Evolutionary conservation across 2,797 vertebrate species (phyloP), one percentile per base, ranked within the genome.

Genomic region (Pangasius krempfi): DNA sequence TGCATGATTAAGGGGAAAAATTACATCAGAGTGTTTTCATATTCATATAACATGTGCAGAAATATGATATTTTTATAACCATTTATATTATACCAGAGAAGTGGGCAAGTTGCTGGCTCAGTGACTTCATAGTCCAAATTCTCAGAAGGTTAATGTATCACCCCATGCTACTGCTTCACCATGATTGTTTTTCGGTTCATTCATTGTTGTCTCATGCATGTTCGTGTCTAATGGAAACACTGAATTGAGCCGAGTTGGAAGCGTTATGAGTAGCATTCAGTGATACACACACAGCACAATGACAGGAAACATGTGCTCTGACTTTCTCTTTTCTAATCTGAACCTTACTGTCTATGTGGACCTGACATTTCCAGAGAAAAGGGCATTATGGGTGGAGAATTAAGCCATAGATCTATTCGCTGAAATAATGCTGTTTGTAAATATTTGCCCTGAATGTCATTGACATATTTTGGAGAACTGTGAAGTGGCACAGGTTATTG

Each of bases 341-440:
- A 84, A 85, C 75, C 85, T 86, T 86, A 80, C 89, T 84, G 89
- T 89, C 89, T 84, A 16, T 84, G 82, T 82, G 84, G 89, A 83
- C 85, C 83, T 88, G 90, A 87, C 62, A 70, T 88, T 91, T 93
- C 92, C 91, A 89, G 90, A 84, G 82, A 66, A 91, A 92, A 91
- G 86, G 84, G 52, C 87, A 88, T 72, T 40, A 68, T 68, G 76
- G 89, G 85, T 88, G 83, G 86, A 79, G 50, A 62, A 66, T 70
- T 80, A n/a, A 54, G 79, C 73, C 56, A 8, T 47, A 33, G 44
- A 27, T 79, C 33, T 54, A 25, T 47, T 86, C 16, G 7, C 82
- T 85, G 50, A 73, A 58, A 56, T 84, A 47, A 78, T 20, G 4
- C 60, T 72, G 16, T 66, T 66, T 54, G 18, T 70, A 16, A 54